Base-by-base conservation (phyloP, 2,113 vertebrate genomes). In the Ciconia boyciana region DNA sequence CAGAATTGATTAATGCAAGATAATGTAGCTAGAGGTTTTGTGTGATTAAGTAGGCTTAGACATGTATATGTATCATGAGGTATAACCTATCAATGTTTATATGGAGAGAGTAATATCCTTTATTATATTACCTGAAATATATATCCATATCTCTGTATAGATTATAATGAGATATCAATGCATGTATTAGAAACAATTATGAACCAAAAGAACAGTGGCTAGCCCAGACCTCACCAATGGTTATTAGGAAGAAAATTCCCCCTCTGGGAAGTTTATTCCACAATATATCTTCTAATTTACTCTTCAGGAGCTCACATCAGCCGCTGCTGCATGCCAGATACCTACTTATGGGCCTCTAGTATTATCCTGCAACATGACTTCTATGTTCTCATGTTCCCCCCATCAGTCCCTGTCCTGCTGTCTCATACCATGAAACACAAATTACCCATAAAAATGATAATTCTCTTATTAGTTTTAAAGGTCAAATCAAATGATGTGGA, bases 381-480 rank as follows among this genome's bases (percentile, higher is more conserved):
- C 60, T 48, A 0, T 16, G 22, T 90, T 75, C 83, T 84, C 44
- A 68, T 81, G 32, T 44, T 92, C 60, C 5, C 54, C 32, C 54
- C 60, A 60, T 85, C 83, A 85, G 77, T 64, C 49, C 69, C 83
- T 69, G 57, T 72, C 80, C 89, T 89, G 65, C 92, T 89, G 78
- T 91, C 83, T 94, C 41, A 10, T 82, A 72, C 54, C 39, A 72
- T 39, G 74, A 87, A 93, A 91, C 90, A 96, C 87, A 94, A 96
- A 97, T 96, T 96, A 76, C 41, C 81, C 41, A 10, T 95, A 94
- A 94, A 97, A 96, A 94, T 91, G 70, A 94, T 97, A 96, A 97
- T 95, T 97, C 77, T 85, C 36, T 72, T 96, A 96, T 95, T 95
- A 96, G 93, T 94, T 94, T 94, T 94, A 96, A 96, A 96, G 96